phyloP scores from a whole-genome alignment of 2,113 vertebrate species.

The Miniopterus natalensis region DNA sequence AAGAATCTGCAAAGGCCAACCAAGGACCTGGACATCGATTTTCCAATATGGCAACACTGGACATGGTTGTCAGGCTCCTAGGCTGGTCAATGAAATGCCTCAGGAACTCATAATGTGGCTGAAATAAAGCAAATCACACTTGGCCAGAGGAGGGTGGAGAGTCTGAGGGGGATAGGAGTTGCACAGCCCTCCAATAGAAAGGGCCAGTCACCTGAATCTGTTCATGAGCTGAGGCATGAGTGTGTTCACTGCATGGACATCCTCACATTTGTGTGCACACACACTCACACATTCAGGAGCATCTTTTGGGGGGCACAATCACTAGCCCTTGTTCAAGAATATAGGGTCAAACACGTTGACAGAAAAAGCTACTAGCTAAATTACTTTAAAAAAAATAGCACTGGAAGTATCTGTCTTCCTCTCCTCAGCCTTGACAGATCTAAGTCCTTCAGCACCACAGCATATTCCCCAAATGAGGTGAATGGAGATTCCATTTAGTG shows the following conservation, averaged over 20 bases:
- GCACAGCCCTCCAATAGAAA: neutral
- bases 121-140: neutral
- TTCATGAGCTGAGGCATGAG: neutral
- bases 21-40: neutral
- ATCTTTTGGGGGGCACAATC: neutral
- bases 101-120: neutral
- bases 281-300: neutral
- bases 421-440: neutral
- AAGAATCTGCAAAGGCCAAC: neutral
- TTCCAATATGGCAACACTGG: neutral
- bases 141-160: neutral
- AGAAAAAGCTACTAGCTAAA: neutral
- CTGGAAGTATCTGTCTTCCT: neutral
- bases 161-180: neutral
- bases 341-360: neutral
- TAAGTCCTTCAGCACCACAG: neutral
- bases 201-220: neutral
- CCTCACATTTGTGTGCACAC: fast-evolving
- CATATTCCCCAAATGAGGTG: neutral
- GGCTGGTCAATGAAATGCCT: neutral
- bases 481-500: neutral
- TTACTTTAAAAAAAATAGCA: neutral
- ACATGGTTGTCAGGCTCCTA: neutral
- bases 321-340: neutral
- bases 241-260: neutral